These are phyloP conservation scores for Leptonema lineaticorne DNA, from an alignment of 1,140 invertebrate species.

Conservation along the genomic window DNA sequence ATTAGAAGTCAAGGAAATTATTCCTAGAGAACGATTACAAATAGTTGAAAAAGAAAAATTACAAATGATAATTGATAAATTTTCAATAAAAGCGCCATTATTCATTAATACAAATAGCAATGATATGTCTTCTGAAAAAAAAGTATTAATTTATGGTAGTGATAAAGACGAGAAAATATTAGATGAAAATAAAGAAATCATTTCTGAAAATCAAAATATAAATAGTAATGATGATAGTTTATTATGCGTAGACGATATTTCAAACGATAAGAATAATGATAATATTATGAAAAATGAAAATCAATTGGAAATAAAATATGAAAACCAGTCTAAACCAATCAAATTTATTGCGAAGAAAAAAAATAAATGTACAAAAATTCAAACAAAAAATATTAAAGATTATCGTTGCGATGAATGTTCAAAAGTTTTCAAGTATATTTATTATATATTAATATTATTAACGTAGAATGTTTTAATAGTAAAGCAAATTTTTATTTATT, in stretches of 20 bases:
- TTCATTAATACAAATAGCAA: not conserved
- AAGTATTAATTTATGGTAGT: too few relatives aligned
- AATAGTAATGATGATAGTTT: not conserved
- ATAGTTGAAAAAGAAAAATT: constrained; percentile 35
- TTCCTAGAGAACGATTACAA: constrained; percentile 34
- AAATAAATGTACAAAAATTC: constrained; percentile 6
- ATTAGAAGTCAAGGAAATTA: constrained; percentile 39
- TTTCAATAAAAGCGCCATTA: constrained; percentile 15
- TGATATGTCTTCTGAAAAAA: not conserved
- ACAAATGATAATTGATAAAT: constrained; percentile 31
- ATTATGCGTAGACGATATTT: not conserved
- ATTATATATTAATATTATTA: not conserved
- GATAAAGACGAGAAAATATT: too few relatives aligned
- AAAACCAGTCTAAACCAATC: constrained; percentile 13
- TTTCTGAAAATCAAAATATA: not conserved
- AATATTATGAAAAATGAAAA: not conserved
- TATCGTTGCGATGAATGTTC: constrained; percentile 62
- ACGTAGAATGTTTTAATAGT: not conserved
- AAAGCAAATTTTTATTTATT: too few relatives aligned
- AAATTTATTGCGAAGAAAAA: not conserved
- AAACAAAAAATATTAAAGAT: constrained; percentile 54
- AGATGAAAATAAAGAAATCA: not conserved
- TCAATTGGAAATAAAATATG: not conserved
- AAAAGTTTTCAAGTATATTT: constrained; percentile 56
- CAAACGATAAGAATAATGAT: not conserved